Conservation (phyloP, 2,113 vertebrate genomes). For the Todiramphus saurophagus region DNA sequence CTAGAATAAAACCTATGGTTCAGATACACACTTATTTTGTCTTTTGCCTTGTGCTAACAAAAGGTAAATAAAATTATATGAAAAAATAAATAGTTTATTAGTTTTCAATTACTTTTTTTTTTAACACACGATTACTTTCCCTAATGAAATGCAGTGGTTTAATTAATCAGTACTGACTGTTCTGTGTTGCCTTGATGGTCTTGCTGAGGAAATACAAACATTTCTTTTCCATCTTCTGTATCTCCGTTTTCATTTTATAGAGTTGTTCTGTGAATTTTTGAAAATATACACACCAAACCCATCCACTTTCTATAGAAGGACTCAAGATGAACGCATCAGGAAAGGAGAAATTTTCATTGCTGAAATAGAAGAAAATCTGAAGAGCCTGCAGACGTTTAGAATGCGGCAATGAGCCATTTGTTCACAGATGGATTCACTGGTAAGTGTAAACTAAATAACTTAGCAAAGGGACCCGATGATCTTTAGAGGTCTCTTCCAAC, state of each 20-base stretch:
- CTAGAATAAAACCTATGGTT: not conserved
- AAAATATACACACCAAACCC: not conserved
- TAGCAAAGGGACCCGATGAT: not conserved
- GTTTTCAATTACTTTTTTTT: not conserved
- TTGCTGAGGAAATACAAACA: not conserved
- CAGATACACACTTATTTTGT: not conserved
- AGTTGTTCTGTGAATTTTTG: not conserved
- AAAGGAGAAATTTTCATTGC: not conserved
- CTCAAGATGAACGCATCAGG: not conserved
- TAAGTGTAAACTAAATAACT: not conserved
- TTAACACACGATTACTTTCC: not conserved
- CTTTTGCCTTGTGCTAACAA: not conserved
- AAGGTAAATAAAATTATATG: not conserved
- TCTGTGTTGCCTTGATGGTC: not conserved
- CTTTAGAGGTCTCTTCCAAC: too few species aligned
- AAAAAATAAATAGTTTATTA: not conserved
- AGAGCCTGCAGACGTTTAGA: not conserved
- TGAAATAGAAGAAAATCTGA: not conserved
- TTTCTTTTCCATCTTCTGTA: not conserved
- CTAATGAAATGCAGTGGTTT: not conserved
- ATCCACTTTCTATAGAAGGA: not conserved
- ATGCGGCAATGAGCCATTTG: not conserved
- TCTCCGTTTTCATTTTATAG: not conserved
- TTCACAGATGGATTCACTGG: not conserved
- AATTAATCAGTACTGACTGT: not conserved